Evolutionary conservation across 2,113 vertebrate species (phyloP).

Genomic region (Heloderma charlesbogerti): DNA sequence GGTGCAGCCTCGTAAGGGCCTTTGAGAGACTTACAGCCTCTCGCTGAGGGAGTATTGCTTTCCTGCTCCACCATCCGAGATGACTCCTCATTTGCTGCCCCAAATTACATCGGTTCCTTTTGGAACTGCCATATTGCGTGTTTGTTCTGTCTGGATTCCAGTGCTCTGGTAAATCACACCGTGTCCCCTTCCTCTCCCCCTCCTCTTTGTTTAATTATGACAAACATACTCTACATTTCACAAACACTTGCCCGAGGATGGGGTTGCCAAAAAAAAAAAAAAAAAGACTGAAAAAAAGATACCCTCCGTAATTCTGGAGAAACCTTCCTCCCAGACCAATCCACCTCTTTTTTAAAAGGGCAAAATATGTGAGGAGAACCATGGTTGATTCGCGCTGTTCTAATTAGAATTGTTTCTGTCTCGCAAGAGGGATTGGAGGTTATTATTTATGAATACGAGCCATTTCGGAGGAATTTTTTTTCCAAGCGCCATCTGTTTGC

Average conservation of each 20-base stretch:
- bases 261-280: conserved; percentile 60
- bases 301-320: conserved; percentile 35
- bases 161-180: fast-evolving
- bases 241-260: background rate
- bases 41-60: background rate
- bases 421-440: conserved; percentile 68
- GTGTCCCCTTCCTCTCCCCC: background rate
- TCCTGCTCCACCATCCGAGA: background rate
- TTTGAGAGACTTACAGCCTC: background rate
- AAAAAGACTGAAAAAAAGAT: background rate
- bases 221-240: conserved; percentile 55
- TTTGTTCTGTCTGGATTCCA: conserved; percentile 34
- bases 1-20: background rate
- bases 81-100: background rate
- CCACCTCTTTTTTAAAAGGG: conserved; percentile 49
- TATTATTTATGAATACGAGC: conserved; percentile 81
- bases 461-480: conserved; percentile 48
- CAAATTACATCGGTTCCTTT: background rate
- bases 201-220: conserved; percentile 32
- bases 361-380: conserved; percentile 39
- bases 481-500: conserved; percentile 83
- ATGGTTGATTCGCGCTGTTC: conserved; percentile 58
- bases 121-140: background rate
- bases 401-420: conserved; percentile 76
- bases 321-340: background rate